Evolutionary conservation across 2,797 vertebrate genomes (phyloP), one percentile per base, ranked within the genome.

Genomic region (Limnodromus scolopaceus): DNA sequence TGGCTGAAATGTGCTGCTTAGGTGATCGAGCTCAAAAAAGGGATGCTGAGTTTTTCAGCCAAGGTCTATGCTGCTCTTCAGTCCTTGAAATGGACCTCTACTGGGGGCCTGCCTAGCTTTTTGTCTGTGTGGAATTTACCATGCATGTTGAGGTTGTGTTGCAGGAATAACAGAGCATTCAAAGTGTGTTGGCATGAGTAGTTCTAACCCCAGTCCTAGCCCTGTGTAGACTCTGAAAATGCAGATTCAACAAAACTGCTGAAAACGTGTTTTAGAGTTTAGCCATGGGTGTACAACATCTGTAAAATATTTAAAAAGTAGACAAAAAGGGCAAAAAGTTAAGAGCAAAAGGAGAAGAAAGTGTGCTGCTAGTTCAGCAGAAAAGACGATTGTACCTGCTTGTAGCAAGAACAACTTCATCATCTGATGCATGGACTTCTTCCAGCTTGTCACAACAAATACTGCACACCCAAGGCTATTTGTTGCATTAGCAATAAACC

Each of bases 371-470:
- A 36, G 30, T 81, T 96, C 88, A 84, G 70, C 82, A 92, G 69
- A 92, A 95, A 94, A 89, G 64, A 70, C 57, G 48, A 64, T 20
- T 82, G 75, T 82, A 95, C 88, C 87, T 95, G 55, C 87, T 85
- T 60, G 78, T 78, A 66, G 60, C 72, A 78, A 76, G 65, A 94
- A 41, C 86, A 85, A 39, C 43, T 93, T 92, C 41, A 49, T 89
- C 76, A 53, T 83, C 66, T 46, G 83, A 91, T 24, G 30, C 45
- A 11, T 64, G 88, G 84, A 65, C 16, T 58, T 78, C 39, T 93
- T 95, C 90, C 91, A 92, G 92, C 91, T 94, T 94, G 93, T 94
- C 89, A 80, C 72, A 88, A 93, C 71, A 89, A 78, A 79, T 82
- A 19, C 66, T 55, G 54, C 89, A 74, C 65, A 94, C 93, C 84